Conservation (phyloP, 2,113 vertebrate species). For the Proteles cristata region DNA sequence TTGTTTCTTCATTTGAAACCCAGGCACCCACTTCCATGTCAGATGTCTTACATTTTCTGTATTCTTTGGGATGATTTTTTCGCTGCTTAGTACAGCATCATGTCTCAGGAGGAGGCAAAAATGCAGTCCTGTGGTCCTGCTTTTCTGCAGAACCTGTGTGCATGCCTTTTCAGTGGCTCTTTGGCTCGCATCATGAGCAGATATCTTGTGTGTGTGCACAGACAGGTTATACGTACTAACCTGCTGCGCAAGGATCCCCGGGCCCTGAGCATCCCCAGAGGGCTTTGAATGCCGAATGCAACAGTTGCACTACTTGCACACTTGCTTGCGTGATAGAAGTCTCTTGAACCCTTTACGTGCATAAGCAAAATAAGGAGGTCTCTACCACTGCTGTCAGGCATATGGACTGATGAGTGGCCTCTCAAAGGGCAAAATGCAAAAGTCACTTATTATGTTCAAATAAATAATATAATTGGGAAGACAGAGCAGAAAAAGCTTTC, state of each 20-base stretch:
- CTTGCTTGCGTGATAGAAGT: conserved; percentile 62
- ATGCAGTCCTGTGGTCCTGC: conserved; percentile 64
- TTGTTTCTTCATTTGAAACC: conserved; percentile 23
- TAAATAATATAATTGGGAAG: conserved; percentile 70
- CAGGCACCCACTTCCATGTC: conserved; percentile 34
- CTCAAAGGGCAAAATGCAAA: conserved; percentile 64
- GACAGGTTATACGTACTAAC: conserved; percentile 77
- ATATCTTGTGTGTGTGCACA: conserved; percentile 67
- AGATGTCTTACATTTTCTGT: conserved; percentile 71
- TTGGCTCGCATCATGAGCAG: conserved; percentile 61
- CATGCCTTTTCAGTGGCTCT: conserved; percentile 75
- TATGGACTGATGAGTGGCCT: conserved; percentile 27
- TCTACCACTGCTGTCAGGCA: conserved; percentile 62
- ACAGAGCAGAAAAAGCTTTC: conserved; percentile 22
- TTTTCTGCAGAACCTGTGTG: conserved; percentile 50
- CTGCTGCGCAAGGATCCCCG: conserved; percentile 61
- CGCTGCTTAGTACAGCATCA: conserved; percentile 50
- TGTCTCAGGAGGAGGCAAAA: conserved; percentile 75
- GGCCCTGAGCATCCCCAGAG: conserved; percentile 57
- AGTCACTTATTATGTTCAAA: conserved; percentile 58
- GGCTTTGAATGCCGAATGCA: conserved; percentile 79
- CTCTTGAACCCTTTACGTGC: neutral
- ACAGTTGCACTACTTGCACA: conserved; percentile 27
- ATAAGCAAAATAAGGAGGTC: conserved; percentile 1
- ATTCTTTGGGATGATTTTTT: conserved; percentile 19